Evolutionary conservation across 2,888 invertebrate genomes (phyloP), one percentile per base, ranked within the genome.

Genomic region (Oligia latruncula): DNA sequence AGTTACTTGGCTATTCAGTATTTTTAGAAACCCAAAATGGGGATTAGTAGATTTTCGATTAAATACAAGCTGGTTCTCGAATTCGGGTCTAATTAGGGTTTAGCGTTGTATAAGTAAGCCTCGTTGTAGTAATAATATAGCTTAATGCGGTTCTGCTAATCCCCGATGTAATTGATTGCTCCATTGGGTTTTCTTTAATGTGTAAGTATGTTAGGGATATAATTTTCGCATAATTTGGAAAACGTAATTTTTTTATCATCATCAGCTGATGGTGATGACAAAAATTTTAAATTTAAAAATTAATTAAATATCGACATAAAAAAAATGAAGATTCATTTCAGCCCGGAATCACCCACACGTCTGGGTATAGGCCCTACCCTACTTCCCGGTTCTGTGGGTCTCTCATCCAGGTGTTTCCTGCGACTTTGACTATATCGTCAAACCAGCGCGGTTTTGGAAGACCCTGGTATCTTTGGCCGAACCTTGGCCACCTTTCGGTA

Each of bases 131-230:
- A 35, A 71, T 70, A 66, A 72, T 62, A 77, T 52, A 71, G 73
- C 71, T 66, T 68, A 80, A 74, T 85, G 80, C 52, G 77, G 65
- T 81, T 60, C 11, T 8, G 77, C 72, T 87, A 74, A 88, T 79
- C 71, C 72, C 65, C 11, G 43, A 40, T 46, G 49, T 78, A 78
- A 88, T 73, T 83, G 71, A 88, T 86, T 73, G 62, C 71, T 85
- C 82, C 75, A 60, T 49, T 77, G 86, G 86, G 88, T 67, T 68
- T 85, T 29, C 49, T 68, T 64, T 71, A 76, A 71, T 52, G 67
- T 71, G 8, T 29, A 29, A 29, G 29, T 40, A 2, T 62, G 65
- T 70, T 35, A 49, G 23, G 35, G 20, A 49, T 58, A n/a, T 49
- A 46, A 65, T 58, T 67, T 64, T 65, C 64, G 0, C 40, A 23